Conservation (phyloP, 2,113 vertebrate genomes). For the Puntigrus tetrazona region DNA sequence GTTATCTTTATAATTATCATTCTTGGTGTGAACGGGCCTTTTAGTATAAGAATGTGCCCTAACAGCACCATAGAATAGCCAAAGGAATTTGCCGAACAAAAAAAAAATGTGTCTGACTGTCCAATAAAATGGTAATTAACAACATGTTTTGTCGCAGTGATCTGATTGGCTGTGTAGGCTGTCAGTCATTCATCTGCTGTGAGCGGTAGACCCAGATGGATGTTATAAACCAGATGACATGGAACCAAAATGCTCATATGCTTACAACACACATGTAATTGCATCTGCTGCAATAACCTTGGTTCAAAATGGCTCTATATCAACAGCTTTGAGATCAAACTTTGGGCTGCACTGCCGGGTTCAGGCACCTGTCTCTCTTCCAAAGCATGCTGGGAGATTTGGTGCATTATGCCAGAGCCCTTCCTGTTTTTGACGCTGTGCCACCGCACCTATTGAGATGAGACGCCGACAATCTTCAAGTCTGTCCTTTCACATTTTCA, state of each 20-base stretch:
- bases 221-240: not conserved
- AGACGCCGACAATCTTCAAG: not conserved
- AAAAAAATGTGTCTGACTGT: not conserved
- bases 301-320: not conserved
- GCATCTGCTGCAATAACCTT: not conserved
- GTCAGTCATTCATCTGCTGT: not conserved
- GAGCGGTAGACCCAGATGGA: not conserved
- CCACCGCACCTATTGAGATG: not conserved
- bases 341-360: not conserved
- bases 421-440: not conserved
- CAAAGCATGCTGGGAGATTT: constrained; percentile 21
- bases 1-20: too few relatives aligned
- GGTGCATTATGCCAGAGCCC: constrained; percentile 5
- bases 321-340: not conserved
- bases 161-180: not conserved
- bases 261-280: not conserved
- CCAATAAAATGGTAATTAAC: not conserved
- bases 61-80: not conserved
- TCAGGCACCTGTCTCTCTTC: not conserved
- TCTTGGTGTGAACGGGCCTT: too few relatives aligned
- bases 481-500: not conserved
- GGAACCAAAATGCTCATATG: not conserved
- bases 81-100: not conserved
- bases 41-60: not conserved
- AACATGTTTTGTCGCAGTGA: not conserved